Base-by-base conservation (phyloP, 2,113 vertebrate species). In the Shinisaurus crocodilurus region DNA sequence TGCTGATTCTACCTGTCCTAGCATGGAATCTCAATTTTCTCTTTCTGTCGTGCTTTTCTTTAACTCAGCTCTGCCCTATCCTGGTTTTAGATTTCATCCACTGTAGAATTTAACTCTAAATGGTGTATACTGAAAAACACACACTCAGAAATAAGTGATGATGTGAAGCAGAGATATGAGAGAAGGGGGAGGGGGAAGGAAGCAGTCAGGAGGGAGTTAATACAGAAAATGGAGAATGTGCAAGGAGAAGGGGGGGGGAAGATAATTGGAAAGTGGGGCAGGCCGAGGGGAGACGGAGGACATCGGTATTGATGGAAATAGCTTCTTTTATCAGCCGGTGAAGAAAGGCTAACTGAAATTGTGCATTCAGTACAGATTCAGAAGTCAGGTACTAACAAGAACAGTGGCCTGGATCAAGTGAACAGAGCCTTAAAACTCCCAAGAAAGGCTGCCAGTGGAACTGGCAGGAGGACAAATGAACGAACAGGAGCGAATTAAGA, bases 281-380 rank as follows among this genome's bases (percentile, higher is more conserved):
- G 45, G 89, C 85, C 1, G 45, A 23, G 40, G 65, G 12, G 81
- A 90, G 60, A 90, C 70, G 37, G 91, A 74, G 88, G 89, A 87
- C 90, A 93, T 85, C 27, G 88, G 3, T 88, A 60, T 82, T 87
- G 91, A 93, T 89, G 86, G 77, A 95, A 95, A 92, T 69, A 95
- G 67, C 10, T 54, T 63, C 37, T 88, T 92, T 92, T 80, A 89
- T 75, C 69, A 88, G 91, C 67, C 72, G 67, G 0, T 40, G 40
- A 86, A 70, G 48, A 87, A 87, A 57, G 0, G 0, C 82, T 69
- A 87, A 45, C 85, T 23, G 50, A 60, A 15, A 40, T 15, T 32
- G 25, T 63, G 48, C 45, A 81, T 89, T 92, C 85, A 85, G 48
- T 86, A 67, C 82, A 0, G 0, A 92, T 92, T 92, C 90, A 87